Evolutionary conservation across 2,888 invertebrate species (phyloP).

Genomic region (Zygothrica quintamaculata): DNA sequence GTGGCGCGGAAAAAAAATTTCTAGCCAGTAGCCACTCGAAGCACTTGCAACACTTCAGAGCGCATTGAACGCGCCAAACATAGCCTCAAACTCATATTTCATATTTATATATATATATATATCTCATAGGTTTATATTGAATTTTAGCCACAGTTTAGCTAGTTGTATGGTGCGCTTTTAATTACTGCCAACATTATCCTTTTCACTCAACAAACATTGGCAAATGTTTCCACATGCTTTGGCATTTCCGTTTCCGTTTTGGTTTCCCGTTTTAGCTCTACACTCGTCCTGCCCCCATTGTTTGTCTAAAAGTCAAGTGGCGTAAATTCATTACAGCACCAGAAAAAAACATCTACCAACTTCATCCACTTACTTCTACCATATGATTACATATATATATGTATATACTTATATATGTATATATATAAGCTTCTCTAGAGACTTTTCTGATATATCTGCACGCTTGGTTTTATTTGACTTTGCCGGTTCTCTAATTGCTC

Average conservation of each 20-base stretch:
- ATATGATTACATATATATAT: conserved; percentile 1
- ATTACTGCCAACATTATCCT: conserved; percentile 63
- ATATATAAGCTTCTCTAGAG: conserved; percentile 17
- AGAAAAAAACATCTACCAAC: conserved; percentile 14
- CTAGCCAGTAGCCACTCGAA: conserved; percentile 44
- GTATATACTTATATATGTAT: background rate
- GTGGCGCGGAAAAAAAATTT: conserved; percentile 65
- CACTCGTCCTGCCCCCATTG: conserved; percentile 47
- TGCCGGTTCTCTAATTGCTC: conserved; percentile 67
- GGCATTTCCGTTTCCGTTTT: conserved; percentile 69
- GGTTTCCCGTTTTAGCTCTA: conserved; percentile 52
- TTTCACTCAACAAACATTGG: conserved; percentile 60
- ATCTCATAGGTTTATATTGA: background rate
- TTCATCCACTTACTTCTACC: background rate
- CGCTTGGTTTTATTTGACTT: conserved; percentile 46
- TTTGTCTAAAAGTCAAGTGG: conserved; percentile 71
- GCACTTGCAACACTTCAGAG: conserved; percentile 40
- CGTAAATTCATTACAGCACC: conserved; percentile 78
- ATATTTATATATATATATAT: background rate
- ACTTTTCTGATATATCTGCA: conserved; percentile 63
- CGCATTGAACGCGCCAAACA: conserved; percentile 47
- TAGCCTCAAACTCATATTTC: conserved; percentile 2
- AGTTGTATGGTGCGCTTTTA: conserved; percentile 56
- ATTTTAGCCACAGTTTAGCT: conserved; percentile 40
- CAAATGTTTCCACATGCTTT: conserved; percentile 79